Percentiles rank a stretch among this genome's conserved stretches.
phyloP scores from a whole-genome alignment of 1,140 invertebrate species.

The Euwallacea fornicatus region DNA sequence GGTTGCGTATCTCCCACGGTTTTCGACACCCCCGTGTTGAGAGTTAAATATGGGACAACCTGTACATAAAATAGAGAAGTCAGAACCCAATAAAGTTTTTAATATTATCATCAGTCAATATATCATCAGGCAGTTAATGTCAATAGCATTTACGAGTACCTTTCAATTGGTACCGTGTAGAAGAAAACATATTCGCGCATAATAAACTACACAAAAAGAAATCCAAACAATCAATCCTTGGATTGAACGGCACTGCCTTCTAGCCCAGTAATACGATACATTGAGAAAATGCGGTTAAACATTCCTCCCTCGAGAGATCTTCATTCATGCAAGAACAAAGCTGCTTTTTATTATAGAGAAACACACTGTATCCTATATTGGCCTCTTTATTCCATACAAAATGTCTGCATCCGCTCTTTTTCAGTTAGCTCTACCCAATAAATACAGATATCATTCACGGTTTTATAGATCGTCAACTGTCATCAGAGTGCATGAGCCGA shows the following conservation, averaged over 20 bases:
- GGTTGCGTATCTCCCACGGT: too few species aligned
- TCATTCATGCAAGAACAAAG: slow-evolving; percentile 26
- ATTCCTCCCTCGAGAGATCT: slow-evolving; percentile 26
- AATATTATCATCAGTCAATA: too few species aligned
- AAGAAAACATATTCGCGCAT: too few species aligned
- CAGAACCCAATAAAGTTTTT: too few species aligned
- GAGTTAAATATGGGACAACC: too few species aligned
- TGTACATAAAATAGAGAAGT: too few species aligned
- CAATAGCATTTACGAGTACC: too few species aligned
- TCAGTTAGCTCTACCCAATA: slow-evolving; percentile 5
- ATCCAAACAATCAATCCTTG: too few species aligned
- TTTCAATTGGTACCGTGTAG: too few species aligned
- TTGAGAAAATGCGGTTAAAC: slow-evolving; percentile 38
- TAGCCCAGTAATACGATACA: slow-evolving; percentile 33
- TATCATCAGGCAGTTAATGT: too few species aligned
- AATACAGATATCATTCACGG: slow-evolving; percentile 22
- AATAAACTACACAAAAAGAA: too few species aligned
- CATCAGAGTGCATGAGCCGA: slow-evolving; percentile 10
- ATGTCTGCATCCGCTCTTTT: slow-evolving; percentile 39
- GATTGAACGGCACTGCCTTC: background rate
- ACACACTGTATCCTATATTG: slow-evolving; percentile 33
- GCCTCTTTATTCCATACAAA: slow-evolving; percentile 22
- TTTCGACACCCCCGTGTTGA: too few species aligned
- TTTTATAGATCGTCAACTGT: slow-evolving; percentile 15
- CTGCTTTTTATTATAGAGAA: slow-evolving; percentile 24